phyloP scores from a whole-genome alignment of 1,140 invertebrate genomes.

The Atta colombica region DNA sequence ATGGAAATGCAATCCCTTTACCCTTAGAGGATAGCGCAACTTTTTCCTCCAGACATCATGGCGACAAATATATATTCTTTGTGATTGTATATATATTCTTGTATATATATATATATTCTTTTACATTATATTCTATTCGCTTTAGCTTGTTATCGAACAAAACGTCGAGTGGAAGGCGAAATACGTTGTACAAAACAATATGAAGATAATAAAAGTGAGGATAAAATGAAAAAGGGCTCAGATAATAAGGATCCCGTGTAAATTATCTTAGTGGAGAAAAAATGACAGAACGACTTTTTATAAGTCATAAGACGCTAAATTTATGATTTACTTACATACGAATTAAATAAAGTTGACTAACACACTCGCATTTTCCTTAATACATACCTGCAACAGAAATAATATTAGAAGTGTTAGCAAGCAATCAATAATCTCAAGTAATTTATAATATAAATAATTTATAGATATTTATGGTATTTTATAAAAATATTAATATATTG shows the following conservation, averaged over 20 bases:
- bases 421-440: not conserved
- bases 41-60: constrained; percentile 55
- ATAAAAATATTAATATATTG: not conserved
- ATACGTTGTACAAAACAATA: constrained; percentile 43
- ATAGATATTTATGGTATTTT: not conserved
- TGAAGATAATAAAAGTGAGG: constrained; percentile 51
- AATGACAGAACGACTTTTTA: constrained; percentile 1
- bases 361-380: not conserved
- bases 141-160: constrained; percentile 51
- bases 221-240: constrained; percentile 26
- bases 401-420: not conserved
- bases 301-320: not conserved
- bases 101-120: too few relatives aligned
- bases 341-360: not conserved
- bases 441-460: not conserved
- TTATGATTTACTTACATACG: constrained; percentile 49
- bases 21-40: constrained; percentile 41
- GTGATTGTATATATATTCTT: too few relatives aligned
- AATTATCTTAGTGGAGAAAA: constrained; percentile 27
- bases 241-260: constrained; percentile 1
- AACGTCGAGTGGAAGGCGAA: not conserved
- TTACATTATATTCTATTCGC: constrained; percentile 1
- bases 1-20: constrained; percentile 45
- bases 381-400: constrained; percentile 70
- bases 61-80: constrained; percentile 29